Conservation (phyloP, 2,113 vertebrate species). For the Bolborhynchus lineola region DNA sequence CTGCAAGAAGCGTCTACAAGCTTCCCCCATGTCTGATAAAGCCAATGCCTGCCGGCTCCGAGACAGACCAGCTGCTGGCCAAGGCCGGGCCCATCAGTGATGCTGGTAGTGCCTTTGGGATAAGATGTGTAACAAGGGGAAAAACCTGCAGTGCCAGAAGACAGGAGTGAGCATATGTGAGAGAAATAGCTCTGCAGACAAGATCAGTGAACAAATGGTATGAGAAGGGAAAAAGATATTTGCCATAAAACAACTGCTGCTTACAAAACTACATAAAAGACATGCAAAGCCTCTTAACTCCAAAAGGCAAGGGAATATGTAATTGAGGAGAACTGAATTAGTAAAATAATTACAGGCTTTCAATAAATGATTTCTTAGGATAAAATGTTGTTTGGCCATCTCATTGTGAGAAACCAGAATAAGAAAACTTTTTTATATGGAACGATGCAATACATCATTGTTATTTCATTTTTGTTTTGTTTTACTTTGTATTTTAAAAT, state of each 20-base stretch:
- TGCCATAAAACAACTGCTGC: not conserved
- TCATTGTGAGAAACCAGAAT: not conserved
- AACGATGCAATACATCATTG: not conserved
- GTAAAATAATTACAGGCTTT: constrained; percentile 7
- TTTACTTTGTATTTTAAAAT: not conserved
- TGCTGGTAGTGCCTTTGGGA: rapidly evolving
- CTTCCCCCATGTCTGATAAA: rapidly evolving
- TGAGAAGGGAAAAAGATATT: not conserved
- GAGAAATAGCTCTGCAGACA: not conserved
- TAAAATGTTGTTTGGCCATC: not conserved
- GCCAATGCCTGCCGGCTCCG: not conserved
- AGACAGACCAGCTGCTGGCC: rapidly evolving
- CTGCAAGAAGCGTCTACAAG: not conserved
- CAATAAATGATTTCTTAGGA: not conserved
- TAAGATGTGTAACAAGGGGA: not conserved
- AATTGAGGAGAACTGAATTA: not conserved
- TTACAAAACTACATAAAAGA: not conserved
- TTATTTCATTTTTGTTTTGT: not conserved
- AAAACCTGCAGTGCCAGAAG: not conserved
- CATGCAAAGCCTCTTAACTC: not conserved
- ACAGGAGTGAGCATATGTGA: not conserved
- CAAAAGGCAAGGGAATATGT: not conserved
- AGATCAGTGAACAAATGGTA: not conserved
- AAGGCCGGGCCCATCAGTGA: not conserved
- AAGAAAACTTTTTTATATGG: not conserved